Evolutionary conservation across 2,797 vertebrate genomes (phyloP).

Genomic region (Apodemus agrarius): DNA sequence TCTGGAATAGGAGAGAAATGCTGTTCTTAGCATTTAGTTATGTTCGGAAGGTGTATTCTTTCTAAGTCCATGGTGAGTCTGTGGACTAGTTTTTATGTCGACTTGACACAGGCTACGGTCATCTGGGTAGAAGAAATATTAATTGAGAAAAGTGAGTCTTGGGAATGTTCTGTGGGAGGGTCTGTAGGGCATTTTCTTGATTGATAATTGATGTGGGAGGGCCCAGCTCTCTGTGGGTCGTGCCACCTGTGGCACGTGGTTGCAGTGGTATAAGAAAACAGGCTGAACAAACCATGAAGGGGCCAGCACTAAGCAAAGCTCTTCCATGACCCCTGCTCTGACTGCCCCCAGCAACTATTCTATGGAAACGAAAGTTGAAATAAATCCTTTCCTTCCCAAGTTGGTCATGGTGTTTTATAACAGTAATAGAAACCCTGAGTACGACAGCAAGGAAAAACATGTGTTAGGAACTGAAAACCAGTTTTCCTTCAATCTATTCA

Average conservation of each 20-base stretch:
- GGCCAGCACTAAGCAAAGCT: background rate
- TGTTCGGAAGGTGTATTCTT: background rate
- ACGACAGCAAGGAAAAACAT: background rate
- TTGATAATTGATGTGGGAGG: background rate
- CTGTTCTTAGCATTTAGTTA: background rate
- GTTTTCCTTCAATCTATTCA: background rate
- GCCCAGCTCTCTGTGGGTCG: background rate
- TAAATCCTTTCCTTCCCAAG: background rate
- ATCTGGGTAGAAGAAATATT: background rate
- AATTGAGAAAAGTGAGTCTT: background rate
- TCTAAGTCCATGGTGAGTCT: background rate
- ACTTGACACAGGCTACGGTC: background rate
- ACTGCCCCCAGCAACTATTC: background rate
- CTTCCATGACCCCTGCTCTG: background rate
- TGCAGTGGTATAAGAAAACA: background rate
- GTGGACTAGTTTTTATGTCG: background rate
- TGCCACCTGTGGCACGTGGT: background rate
- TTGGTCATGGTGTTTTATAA: background rate
- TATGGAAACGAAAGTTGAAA: background rate
- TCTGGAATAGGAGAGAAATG: background rate
- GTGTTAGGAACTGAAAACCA: background rate
- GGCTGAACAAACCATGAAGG: background rate
- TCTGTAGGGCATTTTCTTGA: background rate
- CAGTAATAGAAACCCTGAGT: background rate
- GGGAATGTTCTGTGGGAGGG: background rate